phyloP scores from a whole-genome alignment of 2,113 vertebrate genomes.

The Callaeas wilsoni region DNA sequence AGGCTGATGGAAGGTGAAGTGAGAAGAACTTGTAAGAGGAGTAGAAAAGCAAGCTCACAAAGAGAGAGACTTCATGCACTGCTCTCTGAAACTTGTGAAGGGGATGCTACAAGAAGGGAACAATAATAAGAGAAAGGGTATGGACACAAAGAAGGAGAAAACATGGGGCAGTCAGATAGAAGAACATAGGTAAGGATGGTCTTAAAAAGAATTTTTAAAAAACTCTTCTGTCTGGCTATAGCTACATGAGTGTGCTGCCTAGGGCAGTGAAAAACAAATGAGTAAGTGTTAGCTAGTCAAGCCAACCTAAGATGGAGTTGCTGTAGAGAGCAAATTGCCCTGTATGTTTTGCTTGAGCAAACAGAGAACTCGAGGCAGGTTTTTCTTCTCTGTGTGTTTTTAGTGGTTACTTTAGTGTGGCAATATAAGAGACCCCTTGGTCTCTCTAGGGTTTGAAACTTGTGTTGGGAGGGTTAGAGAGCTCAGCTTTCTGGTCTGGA shows the following conservation, averaged over 20 bases:
- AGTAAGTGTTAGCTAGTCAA: not conserved
- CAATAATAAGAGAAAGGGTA: not conserved
- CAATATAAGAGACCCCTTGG: not conserved
- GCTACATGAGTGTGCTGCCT: not conserved
- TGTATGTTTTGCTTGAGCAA: not conserved
- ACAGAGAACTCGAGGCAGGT: not conserved
- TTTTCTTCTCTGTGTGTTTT: conserved; percentile 19
- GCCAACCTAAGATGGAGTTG: not conserved
- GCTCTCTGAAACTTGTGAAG: not conserved
- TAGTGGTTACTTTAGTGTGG: conserved; percentile 29
- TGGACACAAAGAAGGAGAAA: not conserved
- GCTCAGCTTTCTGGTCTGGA: conserved; percentile 23
- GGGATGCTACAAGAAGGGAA: not conserved
- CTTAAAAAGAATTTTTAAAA: not conserved
- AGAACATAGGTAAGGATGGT: not conserved
- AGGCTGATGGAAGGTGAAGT: not conserved
- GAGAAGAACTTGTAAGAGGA: not conserved
- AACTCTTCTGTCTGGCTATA: not conserved
- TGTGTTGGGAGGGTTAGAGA: not conserved
- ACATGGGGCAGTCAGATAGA: not conserved
- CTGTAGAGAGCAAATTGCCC: not conserved
- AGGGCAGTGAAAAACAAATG: not conserved
- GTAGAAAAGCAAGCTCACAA: not conserved
- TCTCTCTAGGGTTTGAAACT: not conserved
- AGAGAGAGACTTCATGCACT: not conserved